Evolutionary conservation across 2,888 invertebrate genomes (phyloP).

Genomic region (Cheilosia impressa): DNA sequence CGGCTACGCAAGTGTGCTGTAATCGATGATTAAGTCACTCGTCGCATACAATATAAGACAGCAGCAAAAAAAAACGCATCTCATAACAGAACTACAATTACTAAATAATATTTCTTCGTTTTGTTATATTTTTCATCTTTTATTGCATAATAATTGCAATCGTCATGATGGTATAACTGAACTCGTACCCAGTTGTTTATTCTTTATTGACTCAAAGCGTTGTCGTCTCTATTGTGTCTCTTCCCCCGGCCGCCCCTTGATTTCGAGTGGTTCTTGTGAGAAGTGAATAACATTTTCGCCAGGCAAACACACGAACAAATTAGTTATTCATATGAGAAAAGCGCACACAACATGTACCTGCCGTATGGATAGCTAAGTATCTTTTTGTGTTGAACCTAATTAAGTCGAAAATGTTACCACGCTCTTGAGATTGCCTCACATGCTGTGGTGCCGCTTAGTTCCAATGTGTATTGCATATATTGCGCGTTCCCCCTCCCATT

Average conservation of each 20-base stretch:
- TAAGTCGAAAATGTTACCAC: constrained; percentile 68
- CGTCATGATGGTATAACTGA: not conserved
- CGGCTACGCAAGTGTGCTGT: constrained; percentile 35
- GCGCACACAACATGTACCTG: constrained; percentile 17
- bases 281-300: constrained; percentile 42
- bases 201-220: constrained; percentile 41
- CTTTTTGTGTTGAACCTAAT: constrained; percentile 58
- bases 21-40: constrained; percentile 59
- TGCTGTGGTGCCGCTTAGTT: not conserved
- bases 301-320: constrained; percentile 28
- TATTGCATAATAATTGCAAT: constrained; percentile 64
- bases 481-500: not conserved
- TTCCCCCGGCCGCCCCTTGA: not conserved
- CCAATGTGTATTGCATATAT: constrained; percentile 13
- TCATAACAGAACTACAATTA: constrained; percentile 60
- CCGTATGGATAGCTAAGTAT: not conserved
- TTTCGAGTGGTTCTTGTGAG: constrained; percentile 56
- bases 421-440: constrained; percentile 74
- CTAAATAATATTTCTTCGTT: constrained; percentile 34
- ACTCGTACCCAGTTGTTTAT: constrained; percentile 3
- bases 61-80: not conserved
- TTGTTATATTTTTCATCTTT: constrained; percentile 15
- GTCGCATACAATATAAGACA: constrained; percentile 30
- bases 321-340: constrained; percentile 35
- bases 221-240: not conserved